Evolutionary conservation across 2,797 vertebrate genomes (phyloP), one percentile per base, ranked within the genome.

Genomic region (Caiman crocodilus): DNA sequence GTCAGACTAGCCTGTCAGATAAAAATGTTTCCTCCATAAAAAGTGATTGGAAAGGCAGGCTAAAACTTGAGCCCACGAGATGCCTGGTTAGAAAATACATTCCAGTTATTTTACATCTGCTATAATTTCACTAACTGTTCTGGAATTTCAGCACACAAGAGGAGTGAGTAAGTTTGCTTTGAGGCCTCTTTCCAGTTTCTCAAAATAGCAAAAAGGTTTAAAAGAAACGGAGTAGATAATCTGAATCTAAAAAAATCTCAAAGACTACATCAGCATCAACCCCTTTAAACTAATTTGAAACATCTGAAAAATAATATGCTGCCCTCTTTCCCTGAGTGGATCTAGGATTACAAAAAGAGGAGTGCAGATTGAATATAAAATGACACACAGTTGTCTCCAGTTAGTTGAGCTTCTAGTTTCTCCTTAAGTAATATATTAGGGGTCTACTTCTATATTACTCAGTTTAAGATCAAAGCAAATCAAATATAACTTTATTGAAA

Each of bases 21-120:
- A 42, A 77, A 25, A 26, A 14, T n/a, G 30, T 9, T 21, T 32
- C 75, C 35, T 32, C 1, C 79, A 50, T 7, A 15, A 80, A 65
- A 84, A 85, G n/a, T 63, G 58, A n/a, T 82, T 89, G 67, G 14
- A 94, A 85, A 64, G 95, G 30, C 93, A 94, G 76, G 92, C 80
- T 91, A 95, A 96, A 96, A 96, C 88, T 91, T 96, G 89, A 94
- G 57, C 78, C 2, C 77, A 82, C 76, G 94, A 88, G 93, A 87
- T 78, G 73, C 86, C 82, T 87, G 79, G 63, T 94, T 61, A 96
- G 88, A 92, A 95, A 93, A 93, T 84, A 13, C 93, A 84, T 96
- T 93, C 92, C 82, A 94, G 32, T 95, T 65, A 85, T 94, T 82
- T 78, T 91, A 83, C 89, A 17, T 88, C 55, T 32, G 26, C 88